Evolutionary conservation across 2,797 vertebrate species (phyloP).

Genomic region (Clarias laeviceps): DNA sequence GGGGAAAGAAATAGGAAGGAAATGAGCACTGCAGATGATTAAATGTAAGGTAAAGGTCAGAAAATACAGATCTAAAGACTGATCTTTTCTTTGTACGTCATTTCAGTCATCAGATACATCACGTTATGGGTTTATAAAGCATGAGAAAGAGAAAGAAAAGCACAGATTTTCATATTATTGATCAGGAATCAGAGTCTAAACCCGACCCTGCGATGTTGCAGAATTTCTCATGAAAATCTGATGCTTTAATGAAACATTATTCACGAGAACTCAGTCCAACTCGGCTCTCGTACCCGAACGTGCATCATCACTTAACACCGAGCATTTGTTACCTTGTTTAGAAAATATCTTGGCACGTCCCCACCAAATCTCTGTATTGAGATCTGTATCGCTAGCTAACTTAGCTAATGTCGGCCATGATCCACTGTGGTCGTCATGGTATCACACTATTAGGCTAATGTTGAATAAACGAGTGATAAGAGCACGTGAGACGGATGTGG

Average conservation of each 20-base stretch:
- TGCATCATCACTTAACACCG: background rate
- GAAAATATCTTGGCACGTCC: background rate
- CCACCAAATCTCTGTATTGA: background rate
- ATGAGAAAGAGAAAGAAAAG: background rate
- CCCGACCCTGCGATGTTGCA: background rate
- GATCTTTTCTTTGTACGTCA: too few relatives aligned
- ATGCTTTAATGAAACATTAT: background rate
- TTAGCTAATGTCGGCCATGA: background rate
- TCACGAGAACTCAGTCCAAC: background rate
- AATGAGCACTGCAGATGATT: too few relatives aligned
- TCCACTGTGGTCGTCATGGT: background rate
- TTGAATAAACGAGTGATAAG: background rate
- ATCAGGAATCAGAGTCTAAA: background rate
- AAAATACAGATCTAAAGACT: background rate
- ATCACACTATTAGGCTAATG: background rate
- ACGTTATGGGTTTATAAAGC: background rate
- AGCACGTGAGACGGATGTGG: background rate
- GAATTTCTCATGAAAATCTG: background rate
- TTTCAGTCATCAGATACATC: background rate
- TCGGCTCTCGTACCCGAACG: background rate
- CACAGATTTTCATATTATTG: background rate
- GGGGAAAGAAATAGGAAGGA: background rate
- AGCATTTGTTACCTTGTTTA: background rate
- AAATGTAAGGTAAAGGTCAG: too few relatives aligned
- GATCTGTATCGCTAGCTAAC: background rate